phyloP scores from a whole-genome alignment of 2,797 vertebrate genomes.

The Sebastiscus albofasciatus region DNA sequence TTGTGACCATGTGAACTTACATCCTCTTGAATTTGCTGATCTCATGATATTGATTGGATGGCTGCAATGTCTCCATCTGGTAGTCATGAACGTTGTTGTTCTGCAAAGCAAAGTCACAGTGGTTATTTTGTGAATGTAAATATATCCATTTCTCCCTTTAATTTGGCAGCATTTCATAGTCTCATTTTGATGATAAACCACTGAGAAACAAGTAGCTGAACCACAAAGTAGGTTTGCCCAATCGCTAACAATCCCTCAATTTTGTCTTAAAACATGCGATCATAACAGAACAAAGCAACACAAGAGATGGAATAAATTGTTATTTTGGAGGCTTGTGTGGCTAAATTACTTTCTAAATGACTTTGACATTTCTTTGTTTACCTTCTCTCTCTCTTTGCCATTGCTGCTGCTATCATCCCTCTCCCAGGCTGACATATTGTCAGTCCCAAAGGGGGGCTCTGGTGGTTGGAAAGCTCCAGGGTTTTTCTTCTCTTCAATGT shows the following conservation, averaged over 20 bases:
- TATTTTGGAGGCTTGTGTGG: not conserved
- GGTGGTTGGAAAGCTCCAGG: slow-evolving; percentile 51
- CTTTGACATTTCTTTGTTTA: slow-evolving; percentile 58
- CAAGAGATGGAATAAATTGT: not conserved
- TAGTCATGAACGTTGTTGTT: slow-evolving; percentile 14
- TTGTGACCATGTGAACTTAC: slow-evolving; percentile 73
- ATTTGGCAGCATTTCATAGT: not conserved
- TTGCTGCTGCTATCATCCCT: slow-evolving; percentile 53
- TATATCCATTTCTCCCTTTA: not conserved
- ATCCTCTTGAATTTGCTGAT: slow-evolving; percentile 69
- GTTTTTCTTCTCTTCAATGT: slow-evolving; percentile 66
- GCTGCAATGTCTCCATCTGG: slow-evolving; percentile 46
- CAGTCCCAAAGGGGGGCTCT: slow-evolving; percentile 75
- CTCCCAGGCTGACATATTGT: slow-evolving; percentile 76
- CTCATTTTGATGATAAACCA: not conserved
- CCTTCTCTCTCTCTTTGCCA: slow-evolving; percentile 74
- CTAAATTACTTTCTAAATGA: slow-evolving; percentile 6
- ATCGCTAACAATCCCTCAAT: not conserved
- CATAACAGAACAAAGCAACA: not conserved
- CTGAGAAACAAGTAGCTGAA: not conserved
- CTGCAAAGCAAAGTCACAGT: slow-evolving; percentile 34
- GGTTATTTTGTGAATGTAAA: not conserved
- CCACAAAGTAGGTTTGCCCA: not conserved
- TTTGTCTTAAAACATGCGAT: not conserved
- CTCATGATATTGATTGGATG: slow-evolving; percentile 2